Conservation (phyloP, 2,888 invertebrate species). For the Pollenia amentaria region DNA sequence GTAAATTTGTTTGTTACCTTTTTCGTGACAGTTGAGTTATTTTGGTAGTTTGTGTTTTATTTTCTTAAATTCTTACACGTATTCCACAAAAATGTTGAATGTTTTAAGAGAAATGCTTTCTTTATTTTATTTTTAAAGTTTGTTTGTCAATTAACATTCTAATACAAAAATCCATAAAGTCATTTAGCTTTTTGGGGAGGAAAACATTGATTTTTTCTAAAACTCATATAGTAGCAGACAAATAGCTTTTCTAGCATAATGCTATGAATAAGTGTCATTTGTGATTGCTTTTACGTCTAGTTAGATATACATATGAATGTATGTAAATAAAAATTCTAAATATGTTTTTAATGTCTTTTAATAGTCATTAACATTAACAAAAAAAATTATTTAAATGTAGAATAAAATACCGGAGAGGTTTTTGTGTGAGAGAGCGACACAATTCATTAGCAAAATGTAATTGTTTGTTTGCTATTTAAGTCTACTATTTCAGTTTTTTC, state of each 20-base stretch:
- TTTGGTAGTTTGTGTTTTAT: neutral
- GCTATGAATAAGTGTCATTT: no score
- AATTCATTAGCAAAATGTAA: constrained; percentile 11
- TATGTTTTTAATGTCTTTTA: neutral
- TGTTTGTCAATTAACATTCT: constrained; percentile 14
- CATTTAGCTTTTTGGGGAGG: constrained; percentile 2
- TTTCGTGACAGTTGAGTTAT: neutral
- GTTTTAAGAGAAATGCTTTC: neutral
- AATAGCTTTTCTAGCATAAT: no score
- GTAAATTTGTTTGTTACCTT: constrained; percentile 7
- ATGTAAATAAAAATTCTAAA: neutral
- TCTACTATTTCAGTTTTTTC: constrained; percentile 1
- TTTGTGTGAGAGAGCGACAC: neutral
- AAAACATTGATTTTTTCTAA: constrained; percentile 15
- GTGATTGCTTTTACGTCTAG: neutral
- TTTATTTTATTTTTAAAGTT: neutral
- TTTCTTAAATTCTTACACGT: constrained; percentile 26
- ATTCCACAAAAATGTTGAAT: neutral
- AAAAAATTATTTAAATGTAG: constrained; percentile 4
- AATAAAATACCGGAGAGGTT: neutral
- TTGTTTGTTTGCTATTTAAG: constrained; percentile 24
- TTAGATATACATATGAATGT: neutral
- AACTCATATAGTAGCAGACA: no score
- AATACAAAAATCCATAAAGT: neutral
- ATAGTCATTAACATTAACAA: neutral